Base-by-base conservation (phyloP, 1,140 invertebrate species). In the Orussus abietinus region DNA sequence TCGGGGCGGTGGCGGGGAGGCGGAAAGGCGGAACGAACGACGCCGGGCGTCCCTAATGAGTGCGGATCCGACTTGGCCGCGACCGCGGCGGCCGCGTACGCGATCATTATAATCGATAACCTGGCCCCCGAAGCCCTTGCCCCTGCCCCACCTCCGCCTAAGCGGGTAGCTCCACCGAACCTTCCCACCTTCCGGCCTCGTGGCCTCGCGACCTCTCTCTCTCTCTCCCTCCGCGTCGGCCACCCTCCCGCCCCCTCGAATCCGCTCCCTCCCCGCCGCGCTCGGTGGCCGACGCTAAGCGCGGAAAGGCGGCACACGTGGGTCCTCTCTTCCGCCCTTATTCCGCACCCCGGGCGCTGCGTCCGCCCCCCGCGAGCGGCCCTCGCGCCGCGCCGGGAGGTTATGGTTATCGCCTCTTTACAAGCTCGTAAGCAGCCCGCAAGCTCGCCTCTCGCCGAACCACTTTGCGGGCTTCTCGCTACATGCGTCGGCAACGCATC, bases 361-460 rank as follows among this genome's bases (percentile, higher is more conserved):
- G 22, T 18, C 21, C 41, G 18, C 37, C 25, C 25, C 11, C 40
- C 26, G 33, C 6, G 6, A n/a, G 22, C 22, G 6, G 6, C n/a
- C 18, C 9, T 18, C 10, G 13, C 13, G 15, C 12, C 10, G n/a
- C 7, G 14, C 31, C 26, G 31, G 45, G 47, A 55, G 56, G 58
- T 58, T 62, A 63, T 51, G 66, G 64, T 65, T 65, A 67, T 66
- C 64, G 64, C 54, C 59, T 68, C 66, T 69, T 69, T 64, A 66
- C 61, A 64, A 65, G 64, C 64, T 69, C 64, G 56, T 68, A 67
- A 67, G 63, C 55, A 64, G 54, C 54, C 62, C 52, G 49, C 63
- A 59, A 61, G 56, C 52, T 56, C 50, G 45, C 52, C 48, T 59
- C 55, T 33, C 45, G 45, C 40, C 54, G 34, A 44, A 55, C 51